Base-by-base conservation (phyloP, 1,140 invertebrate genomes). In the Cepaea nemoralis region DNA sequence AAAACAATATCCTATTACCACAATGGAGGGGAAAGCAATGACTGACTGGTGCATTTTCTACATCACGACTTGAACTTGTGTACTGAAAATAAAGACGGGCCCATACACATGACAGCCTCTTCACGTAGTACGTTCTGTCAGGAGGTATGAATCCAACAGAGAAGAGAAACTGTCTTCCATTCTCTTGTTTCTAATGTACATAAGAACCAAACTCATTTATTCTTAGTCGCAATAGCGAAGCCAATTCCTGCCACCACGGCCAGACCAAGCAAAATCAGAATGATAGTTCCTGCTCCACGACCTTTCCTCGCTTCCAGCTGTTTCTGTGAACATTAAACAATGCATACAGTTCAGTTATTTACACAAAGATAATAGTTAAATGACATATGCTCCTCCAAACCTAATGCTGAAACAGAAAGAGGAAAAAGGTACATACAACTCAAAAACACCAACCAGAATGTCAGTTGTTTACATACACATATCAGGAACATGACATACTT, bases 151-250 rank as follows among this genome's bases (percentile, higher is more conserved):
- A 69, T 69, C 22, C 33, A 69, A 39, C 35, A 69, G 12, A 69
- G 37, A 69, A 69, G 66, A 19, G 37, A 37, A 69, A 22, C 31
- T 69, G 37, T 69, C 66, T 69, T 69, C 66, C 31, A 39, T 39
- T 35, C 22, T 27, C 12, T 31, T 69, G 66, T 69, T 39, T 8
- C 19, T 45, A 6, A 14, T 19, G 12, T 59, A 31, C 37, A n/a
- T 42, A 35, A n/a, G 33, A 69, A 73, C 78, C 78, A 80, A 80
- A 55, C 78, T 80, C 78, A 80, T 80, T 80, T 80, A 40, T 40
- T 71, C n/a, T 80, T 70, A 40, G 22, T 80, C 42, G 73, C 27
- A 48, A 73, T 27, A 73, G 37, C 24, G 69, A 80, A 80, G 66
- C 78, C 78, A 59, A 80, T 48, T n/a, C 78, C 78, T 80, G 78